A percentile compares a stretch with the other conserved stretches of the same genome.
Evolutionary conservation across 2,113 vertebrate species (phyloP).

Genomic region (Orthonyx spaldingii): DNA sequence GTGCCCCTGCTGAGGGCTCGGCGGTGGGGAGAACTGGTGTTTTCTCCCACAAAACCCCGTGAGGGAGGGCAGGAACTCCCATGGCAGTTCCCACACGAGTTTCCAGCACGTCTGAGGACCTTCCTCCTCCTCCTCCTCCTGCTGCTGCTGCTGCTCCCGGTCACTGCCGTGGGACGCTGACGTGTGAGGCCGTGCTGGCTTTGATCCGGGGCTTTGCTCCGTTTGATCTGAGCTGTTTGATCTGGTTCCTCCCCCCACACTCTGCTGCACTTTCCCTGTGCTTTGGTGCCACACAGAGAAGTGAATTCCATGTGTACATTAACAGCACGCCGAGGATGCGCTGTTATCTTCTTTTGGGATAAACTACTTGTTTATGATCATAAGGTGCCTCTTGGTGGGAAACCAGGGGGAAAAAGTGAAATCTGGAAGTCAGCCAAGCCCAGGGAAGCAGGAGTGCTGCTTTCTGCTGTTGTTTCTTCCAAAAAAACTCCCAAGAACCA

Average conservation of each 20-base stretch:
- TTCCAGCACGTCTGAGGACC: not conserved
- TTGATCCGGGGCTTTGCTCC: not conserved
- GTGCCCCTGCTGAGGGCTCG: not conserved
- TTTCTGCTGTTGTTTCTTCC: not conserved
- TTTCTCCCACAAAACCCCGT: not conserved
- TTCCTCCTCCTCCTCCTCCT: not conserved
- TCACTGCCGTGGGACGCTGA: not conserved
- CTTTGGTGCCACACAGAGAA: not conserved
- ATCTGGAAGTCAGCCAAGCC: not conserved
- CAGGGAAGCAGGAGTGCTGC: not conserved
- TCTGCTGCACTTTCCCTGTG: not conserved
- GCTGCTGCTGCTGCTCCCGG: not conserved
- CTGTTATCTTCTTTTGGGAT: not conserved
- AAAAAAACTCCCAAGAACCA: not conserved
- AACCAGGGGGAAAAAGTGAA: not conserved
- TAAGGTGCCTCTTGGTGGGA: not conserved
- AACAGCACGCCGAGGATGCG: not conserved
- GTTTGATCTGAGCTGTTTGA: slow-evolving; percentile 17
- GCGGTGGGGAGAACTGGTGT: fast-evolving
- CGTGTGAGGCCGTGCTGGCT: not conserved
- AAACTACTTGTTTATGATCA: not conserved
- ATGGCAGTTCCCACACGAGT: not conserved
- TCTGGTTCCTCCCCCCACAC: not conserved
- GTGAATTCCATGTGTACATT: fast-evolving
- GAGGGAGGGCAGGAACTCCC: not conserved